Conservation (phyloP, 2,888 invertebrate genomes). For the Ophioninae sp. region DNA sequence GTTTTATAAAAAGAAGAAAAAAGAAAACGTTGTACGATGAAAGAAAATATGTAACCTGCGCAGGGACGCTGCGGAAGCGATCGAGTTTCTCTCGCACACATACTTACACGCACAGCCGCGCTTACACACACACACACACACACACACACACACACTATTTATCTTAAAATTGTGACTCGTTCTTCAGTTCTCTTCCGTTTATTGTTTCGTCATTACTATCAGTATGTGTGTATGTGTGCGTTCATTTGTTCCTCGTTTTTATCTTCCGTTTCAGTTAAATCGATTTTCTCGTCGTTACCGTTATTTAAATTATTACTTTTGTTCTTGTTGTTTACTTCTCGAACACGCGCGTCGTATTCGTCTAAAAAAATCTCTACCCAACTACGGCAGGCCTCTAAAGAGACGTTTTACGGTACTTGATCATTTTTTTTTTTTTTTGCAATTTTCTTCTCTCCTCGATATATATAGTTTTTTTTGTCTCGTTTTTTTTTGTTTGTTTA, state of each 20-base stretch:
- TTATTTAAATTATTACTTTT: constrained; percentile 34
- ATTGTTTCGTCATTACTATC: background rate
- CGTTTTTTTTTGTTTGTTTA: constrained; percentile 64
- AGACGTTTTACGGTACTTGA: constrained; percentile 52
- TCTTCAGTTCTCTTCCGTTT: constrained; percentile 28
- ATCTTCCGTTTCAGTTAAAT: background rate
- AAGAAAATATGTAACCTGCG: constrained; percentile 23
- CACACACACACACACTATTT: background rate
- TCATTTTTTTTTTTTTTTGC: constrained; percentile 4
- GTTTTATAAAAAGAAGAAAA: too few relatives aligned
- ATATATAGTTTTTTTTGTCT: background rate
- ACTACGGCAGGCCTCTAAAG: constrained; percentile 80
- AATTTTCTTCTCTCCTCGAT: background rate
- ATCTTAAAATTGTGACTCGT: background rate
- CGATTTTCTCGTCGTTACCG: constrained; percentile 32
- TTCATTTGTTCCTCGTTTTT: background rate
- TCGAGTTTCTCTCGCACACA: constrained; percentile 20
- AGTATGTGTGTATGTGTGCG: background rate
- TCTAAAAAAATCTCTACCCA: constrained; percentile 71
- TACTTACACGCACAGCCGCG: background rate
- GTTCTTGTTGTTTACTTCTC: constrained; percentile 7
- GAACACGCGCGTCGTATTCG: constrained; percentile 61
- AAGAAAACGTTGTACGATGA: constrained; percentile 21
- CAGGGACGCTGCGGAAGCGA: constrained; percentile 64
- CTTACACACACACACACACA: background rate